Evolutionary conservation across 2,113 vertebrate species (phyloP).

Genomic region (Calyptommatus sinebrachiatus): DNA sequence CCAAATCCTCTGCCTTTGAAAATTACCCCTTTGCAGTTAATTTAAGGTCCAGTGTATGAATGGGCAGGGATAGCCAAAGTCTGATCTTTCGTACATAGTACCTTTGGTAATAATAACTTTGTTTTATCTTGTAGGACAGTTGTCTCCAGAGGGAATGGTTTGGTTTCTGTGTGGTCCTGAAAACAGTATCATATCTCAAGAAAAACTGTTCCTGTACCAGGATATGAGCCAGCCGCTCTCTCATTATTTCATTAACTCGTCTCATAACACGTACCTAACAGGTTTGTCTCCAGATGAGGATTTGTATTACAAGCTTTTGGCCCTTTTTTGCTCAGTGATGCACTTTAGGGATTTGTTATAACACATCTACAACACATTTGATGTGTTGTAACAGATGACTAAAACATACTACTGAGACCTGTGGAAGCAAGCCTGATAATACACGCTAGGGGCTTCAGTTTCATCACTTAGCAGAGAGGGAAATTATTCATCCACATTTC

Average conservation of each 20-base stretch:
- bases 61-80: not conserved
- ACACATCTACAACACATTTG: no score
- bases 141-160: constrained; percentile 91
- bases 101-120: not conserved
- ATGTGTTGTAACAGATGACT: no score
- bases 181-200: constrained; percentile 82
- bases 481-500: not conserved
- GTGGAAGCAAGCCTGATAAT: no score
- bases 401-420: no score
- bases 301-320: not conserved
- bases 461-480: no score
- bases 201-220: constrained; percentile 82
- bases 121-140: constrained; percentile 75
- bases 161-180: constrained; percentile 89
- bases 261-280: constrained; percentile 97
- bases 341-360: no score
- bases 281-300: constrained; percentile 59
- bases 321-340: not conserved
- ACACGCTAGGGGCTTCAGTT: no score
- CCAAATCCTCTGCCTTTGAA: no score
- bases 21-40: no score
- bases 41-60: not conserved
- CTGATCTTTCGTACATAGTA: not conserved
- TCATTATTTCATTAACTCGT: constrained; percentile 96
- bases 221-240: constrained; percentile 92